Evolutionary conservation across 2,797 vertebrate species (phyloP).

Genomic region (Gymnothorax reevesii): DNA sequence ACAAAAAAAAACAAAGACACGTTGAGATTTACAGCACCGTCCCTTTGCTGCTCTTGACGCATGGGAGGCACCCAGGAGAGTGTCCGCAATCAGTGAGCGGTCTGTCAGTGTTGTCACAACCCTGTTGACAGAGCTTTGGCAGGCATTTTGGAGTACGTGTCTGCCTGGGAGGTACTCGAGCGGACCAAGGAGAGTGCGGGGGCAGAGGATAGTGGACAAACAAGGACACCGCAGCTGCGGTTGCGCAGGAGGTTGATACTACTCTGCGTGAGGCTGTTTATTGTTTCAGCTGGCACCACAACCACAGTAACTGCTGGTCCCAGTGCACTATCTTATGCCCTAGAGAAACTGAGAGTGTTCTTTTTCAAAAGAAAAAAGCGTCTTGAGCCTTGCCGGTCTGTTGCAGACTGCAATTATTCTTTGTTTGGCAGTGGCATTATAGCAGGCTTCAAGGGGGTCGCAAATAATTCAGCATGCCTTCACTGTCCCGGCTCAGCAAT

Average conservation of each 20-base stretch:
- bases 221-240: not conserved
- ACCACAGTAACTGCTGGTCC: not conserved
- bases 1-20: no score
- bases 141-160: not conserved
- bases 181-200: not conserved
- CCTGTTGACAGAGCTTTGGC: not conserved
- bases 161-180: not conserved
- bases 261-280: not conserved
- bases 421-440: not conserved
- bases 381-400: no score
- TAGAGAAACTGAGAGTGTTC: not conserved
- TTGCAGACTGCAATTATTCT: not conserved
- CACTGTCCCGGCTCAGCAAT: not conserved
- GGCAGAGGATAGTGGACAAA: not conserved
- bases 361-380: not conserved
- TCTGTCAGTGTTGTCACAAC: not conserved
- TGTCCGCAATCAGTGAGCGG: not conserved
- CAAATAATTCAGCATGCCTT: not conserved
- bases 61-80: not conserved
- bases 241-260: not conserved
- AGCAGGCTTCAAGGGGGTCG: not conserved
- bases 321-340: not conserved
- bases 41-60: not conserved
- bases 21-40: not conserved
- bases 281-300: not conserved